These are phyloP conservation scores for Prorops nasuta DNA, from an alignment of 1,140 invertebrate species.

Conservation along the genomic window DNA sequence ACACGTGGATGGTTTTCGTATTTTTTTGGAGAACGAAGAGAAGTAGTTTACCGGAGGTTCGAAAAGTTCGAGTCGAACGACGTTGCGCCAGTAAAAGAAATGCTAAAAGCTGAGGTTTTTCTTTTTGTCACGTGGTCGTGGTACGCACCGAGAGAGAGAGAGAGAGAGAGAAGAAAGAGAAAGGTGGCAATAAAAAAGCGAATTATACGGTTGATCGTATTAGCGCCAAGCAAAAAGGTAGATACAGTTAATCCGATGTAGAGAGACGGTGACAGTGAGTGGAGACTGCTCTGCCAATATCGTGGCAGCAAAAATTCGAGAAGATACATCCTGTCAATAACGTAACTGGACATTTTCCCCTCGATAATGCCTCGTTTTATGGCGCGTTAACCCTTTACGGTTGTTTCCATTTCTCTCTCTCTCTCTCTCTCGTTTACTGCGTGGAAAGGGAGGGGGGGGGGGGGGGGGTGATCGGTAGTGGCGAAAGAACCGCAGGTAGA, in stretches of 20 bases:
- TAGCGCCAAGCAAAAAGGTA: too few species aligned
- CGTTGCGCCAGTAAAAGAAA: background rate
- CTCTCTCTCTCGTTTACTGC: background rate
- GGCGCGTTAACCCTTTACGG: constrained; percentile 25
- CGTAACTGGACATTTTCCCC: background rate
- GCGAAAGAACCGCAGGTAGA: constrained; percentile 26
- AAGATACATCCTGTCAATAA: too few species aligned
- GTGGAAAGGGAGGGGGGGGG: background rate
- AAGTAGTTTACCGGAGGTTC: too few species aligned
- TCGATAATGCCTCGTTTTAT: constrained; percentile 25
- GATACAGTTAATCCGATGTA: too few species aligned
- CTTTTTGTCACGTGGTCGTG: background rate
- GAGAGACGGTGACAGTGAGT: too few species aligned
- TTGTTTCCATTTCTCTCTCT: too few species aligned
- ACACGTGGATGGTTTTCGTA: background rate
- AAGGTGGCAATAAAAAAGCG: too few species aligned
- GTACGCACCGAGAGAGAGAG: too few species aligned
- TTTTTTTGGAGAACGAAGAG: background rate
- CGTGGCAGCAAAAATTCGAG: background rate
- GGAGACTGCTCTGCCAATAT: too few species aligned
- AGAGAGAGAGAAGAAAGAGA: too few species aligned
- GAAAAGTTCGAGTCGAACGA: too few species aligned
- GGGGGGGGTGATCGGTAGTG: constrained; percentile 5
- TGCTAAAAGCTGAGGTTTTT: background rate
- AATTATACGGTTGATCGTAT: too few species aligned